Evolutionary conservation across 2,888 invertebrate species (phyloP).

Genomic region (Axea sp.): DNA sequence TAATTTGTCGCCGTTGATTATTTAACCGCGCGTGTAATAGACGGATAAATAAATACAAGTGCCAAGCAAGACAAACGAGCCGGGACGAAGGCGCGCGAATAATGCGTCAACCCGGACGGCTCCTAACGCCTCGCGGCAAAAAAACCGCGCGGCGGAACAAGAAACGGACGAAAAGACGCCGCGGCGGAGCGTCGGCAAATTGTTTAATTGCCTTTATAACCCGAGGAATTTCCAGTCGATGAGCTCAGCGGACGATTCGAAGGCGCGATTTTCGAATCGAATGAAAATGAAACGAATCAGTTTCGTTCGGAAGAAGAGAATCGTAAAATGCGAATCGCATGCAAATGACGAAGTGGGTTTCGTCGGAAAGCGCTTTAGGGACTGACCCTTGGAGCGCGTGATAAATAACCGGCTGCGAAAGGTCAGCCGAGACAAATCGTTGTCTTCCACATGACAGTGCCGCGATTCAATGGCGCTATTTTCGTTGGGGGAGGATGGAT

Average conservation of each 20-base stretch:
- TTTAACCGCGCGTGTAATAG: conserved; percentile 38
- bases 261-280: too few species aligned
- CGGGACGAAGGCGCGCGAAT: conserved; percentile 33
- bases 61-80: conserved; percentile 51
- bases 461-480: conserved; percentile 33
- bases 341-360: conserved; percentile 52
- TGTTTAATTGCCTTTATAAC: conserved; percentile 42
- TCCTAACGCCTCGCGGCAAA: conserved; percentile 44
- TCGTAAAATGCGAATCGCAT: conserved; percentile 48
- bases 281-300: too few species aligned
- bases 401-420: conserved; percentile 48
- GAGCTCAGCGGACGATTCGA: conserved; percentile 20
- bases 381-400: conserved; percentile 54
- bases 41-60: conserved; percentile 53
- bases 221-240: conserved; percentile 43
- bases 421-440: conserved; percentile 58
- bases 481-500: conserved; percentile 27
- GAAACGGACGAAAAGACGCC: conserved; percentile 19
- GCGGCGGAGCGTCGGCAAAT: conserved; percentile 37
- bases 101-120: conserved; percentile 50
- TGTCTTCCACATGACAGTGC: conserved; percentile 54
- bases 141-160: conserved; percentile 15
- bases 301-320: conserved; percentile 10
- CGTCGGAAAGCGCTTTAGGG: conserved; percentile 43
- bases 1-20: conserved; percentile 52